Conservation (phyloP, 2,113 vertebrate species). For the Chaenogobius annularis region DNA sequence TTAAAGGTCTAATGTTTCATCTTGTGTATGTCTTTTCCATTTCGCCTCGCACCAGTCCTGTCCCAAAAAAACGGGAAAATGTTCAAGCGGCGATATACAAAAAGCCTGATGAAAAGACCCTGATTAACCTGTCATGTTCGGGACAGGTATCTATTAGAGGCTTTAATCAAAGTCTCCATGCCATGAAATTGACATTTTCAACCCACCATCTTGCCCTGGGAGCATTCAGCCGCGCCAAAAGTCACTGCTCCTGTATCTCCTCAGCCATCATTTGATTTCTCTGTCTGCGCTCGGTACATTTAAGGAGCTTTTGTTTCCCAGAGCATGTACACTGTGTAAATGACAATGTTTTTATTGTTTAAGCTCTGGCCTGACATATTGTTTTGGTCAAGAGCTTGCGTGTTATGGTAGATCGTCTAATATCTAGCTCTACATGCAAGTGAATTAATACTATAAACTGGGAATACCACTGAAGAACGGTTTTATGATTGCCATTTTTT, state of each 20-base stretch:
- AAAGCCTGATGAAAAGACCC: slow-evolving; percentile 65
- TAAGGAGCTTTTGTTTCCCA: slow-evolving; percentile 35
- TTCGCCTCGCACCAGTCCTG: slow-evolving; percentile 34
- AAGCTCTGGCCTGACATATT: neutral
- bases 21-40: slow-evolving; percentile 48
- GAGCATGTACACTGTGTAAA: neutral
- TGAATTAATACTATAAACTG: too few relatives aligned
- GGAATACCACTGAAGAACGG: too few relatives aligned
- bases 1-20: slow-evolving; percentile 63
- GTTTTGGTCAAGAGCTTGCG: neutral
- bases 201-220: slow-evolving; percentile 30
- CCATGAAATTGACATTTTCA: slow-evolving; percentile 81
- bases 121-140: slow-evolving; percentile 75
- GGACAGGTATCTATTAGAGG: slow-evolving; percentile 73
- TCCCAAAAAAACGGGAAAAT: slow-evolving; percentile 27
- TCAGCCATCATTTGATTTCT: slow-evolving; percentile 44
- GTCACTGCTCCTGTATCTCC: slow-evolving; percentile 35
- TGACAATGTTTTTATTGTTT: neutral
- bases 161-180: slow-evolving; percentile 75
- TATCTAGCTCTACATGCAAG: too few relatives aligned
- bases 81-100: slow-evolving; percentile 59
- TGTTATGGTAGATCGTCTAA: too few relatives aligned
- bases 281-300: slow-evolving; percentile 19
- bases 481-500: too few relatives aligned
- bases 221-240: slow-evolving; percentile 51